Base-by-base conservation (phyloP, 1,140 invertebrate species). In the Eurosta solidaginis region DNA sequence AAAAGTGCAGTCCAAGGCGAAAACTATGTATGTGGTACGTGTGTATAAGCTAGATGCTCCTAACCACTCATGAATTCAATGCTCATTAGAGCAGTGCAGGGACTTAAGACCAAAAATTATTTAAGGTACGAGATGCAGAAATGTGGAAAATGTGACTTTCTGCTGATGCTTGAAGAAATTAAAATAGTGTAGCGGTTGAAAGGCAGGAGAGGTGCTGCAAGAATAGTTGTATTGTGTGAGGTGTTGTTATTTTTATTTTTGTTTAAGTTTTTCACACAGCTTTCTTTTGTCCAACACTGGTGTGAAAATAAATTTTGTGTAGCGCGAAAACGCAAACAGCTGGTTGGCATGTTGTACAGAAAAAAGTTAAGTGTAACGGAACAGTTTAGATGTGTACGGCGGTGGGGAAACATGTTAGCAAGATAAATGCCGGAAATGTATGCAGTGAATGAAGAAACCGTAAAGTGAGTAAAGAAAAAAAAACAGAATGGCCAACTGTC, bases 261-360 rank as follows among this genome's bases (percentile, higher is more conserved):
- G 59, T 68, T 42, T 5, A 27, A 17, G 59, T 7, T 33, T 36
- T 68, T 25, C 36, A 73, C 80, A 63, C 79, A 84, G 84, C 73
- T 82, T 85, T 84, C 82, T 83, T 85, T 83, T 81, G 81, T 78
- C 25, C 42, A 29, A 45, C 36, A 50, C 47, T 81, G 81, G 83
- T 85, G 84, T 85, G 84, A 85, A 85, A 82, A 85, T 85, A 85
- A 85, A 85, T 85, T n/a, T n/a, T 85, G 40, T 81, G 78, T 80
- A 85, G 73, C 40, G 44, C 17, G 44, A 81, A 82, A 80, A 47
- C 50, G 20, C 33, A 77, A 68, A 47, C 54, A 74, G 49, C 77
- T 74, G 77, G 47, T 80, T 84, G 83, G 82, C 82, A 85, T 85
- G 82, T 83, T 63, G 44, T 29, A 47, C 40, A 47, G 7, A 17